Percentiles rank a stretch among this genome's conserved stretches.
phyloP scores from a whole-genome alignment of 2,797 vertebrate genomes.

The Gadopsis marmoratus region DNA sequence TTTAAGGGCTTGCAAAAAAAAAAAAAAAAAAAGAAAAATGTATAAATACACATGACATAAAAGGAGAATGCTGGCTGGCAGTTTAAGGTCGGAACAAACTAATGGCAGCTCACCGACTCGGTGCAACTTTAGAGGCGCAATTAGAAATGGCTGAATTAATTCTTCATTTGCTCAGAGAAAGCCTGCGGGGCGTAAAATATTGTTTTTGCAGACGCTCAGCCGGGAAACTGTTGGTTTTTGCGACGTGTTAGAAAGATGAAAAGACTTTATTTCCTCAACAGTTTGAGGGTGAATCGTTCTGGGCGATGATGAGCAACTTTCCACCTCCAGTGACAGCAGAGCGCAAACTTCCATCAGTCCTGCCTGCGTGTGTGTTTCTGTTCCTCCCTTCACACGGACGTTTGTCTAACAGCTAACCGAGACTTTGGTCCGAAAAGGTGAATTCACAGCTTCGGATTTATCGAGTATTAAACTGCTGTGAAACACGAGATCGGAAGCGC shows the following conservation, averaged over 20 bases:
- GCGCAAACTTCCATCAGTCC: slow-evolving; percentile 63
- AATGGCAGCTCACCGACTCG: neutral
- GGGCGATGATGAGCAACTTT: slow-evolving; percentile 65
- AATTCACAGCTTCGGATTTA: slow-evolving; percentile 32
- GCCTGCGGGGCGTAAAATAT: neutral
- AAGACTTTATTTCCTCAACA: slow-evolving; percentile 44
- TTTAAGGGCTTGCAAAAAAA: neutral
- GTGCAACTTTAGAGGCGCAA: neutral
- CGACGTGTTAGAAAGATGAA: slow-evolving; percentile 8
- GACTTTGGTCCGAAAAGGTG: slow-evolving; percentile 42
- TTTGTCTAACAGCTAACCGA: slow-evolving; percentile 31
- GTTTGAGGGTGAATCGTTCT: slow-evolving; percentile 25
- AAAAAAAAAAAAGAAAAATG: neutral
- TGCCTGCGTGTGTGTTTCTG: slow-evolving; percentile 44
- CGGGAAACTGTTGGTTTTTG: slow-evolving; percentile 12
- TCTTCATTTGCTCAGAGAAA: slow-evolving; percentile 5
- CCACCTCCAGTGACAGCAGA: slow-evolving; percentile 46
- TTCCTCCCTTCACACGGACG: slow-evolving; percentile 30
- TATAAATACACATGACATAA: neutral
- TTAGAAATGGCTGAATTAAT: accelerated
- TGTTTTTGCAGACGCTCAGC: slow-evolving; percentile 1
- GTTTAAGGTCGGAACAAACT: neutral
- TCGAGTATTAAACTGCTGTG: slow-evolving; percentile 20
- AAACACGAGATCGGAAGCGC: neutral
- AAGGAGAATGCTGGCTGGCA: neutral